Conservation (phyloP, 2,888 invertebrate species). For the Alitta virens region DNA sequence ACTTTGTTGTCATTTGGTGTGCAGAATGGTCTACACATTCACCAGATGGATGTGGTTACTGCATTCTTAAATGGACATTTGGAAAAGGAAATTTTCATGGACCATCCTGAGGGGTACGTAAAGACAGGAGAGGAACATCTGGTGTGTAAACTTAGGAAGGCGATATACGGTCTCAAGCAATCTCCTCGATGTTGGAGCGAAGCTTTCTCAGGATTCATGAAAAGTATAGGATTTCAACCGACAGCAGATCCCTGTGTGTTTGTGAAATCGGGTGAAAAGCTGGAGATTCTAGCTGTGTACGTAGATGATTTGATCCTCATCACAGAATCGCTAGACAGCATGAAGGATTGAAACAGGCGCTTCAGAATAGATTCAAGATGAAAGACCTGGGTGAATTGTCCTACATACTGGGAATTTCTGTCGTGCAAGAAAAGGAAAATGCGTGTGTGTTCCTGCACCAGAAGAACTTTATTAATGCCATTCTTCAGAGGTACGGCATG, state of each 20-base stretch:
- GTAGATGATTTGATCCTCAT: constrained; percentile 21
- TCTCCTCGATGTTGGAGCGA: too few relatives aligned
- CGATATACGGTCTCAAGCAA: too few relatives aligned
- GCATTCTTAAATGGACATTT: too few relatives aligned
- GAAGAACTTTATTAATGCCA: not conserved
- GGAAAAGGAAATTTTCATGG: too few relatives aligned
- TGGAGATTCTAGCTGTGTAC: constrained; percentile 22
- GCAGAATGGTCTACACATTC: too few relatives aligned
- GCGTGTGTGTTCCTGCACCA: not conserved
- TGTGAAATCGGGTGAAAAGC: not conserved
- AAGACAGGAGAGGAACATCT: too few relatives aligned
- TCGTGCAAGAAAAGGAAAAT: not conserved
- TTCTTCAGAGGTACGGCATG: constrained; percentile 4
- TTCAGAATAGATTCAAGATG: constrained; percentile 15
- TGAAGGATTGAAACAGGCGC: constrained; percentile 8
- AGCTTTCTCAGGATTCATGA: too few relatives aligned
- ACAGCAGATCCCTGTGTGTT: constrained; percentile 25
- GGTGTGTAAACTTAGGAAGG: too few relatives aligned
- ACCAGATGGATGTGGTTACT: too few relatives aligned
- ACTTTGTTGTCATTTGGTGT: too few relatives aligned
- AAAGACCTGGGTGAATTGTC: constrained; percentile 21
- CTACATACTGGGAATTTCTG: constrained; percentile 14
- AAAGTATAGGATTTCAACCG: too few relatives aligned
- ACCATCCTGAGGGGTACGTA: too few relatives aligned
- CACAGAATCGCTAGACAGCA: constrained; percentile 9